A percentile compares a stretch with the other conserved stretches of the same genome.
Evolutionary conservation across 1,140 invertebrate species (phyloP).

Genomic region (Drosophila ironensis): DNA sequence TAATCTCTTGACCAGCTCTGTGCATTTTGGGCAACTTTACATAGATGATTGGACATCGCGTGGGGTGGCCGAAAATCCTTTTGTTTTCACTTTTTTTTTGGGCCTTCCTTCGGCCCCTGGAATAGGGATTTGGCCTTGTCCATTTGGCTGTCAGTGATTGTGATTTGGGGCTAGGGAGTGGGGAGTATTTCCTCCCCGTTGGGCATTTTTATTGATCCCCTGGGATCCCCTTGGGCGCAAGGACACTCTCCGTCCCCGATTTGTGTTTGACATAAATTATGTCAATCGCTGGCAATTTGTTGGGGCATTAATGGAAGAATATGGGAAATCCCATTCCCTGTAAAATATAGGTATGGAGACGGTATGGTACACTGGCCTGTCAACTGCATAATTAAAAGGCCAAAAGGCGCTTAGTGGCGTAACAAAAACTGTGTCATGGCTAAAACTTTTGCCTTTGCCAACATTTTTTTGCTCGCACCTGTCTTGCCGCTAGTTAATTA

Average conservation of each 20-base stretch:
- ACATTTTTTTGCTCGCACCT: constrained; percentile 32
- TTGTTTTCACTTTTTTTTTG: constrained; percentile 28
- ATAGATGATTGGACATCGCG: constrained; percentile 58
- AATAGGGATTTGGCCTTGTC: constrained; percentile 61
- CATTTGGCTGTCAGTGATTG: constrained; percentile 35
- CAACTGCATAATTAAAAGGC: constrained; percentile 63
- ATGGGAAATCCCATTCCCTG: constrained; percentile 7
- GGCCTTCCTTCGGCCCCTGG: constrained; percentile 20
- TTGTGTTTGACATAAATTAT: constrained; percentile 68
- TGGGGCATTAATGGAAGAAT: constrained; percentile 49
- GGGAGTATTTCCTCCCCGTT: constrained; percentile 17
- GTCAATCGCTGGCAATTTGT: constrained; percentile 72
- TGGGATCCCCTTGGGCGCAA: constrained; percentile 26
- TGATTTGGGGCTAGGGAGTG: no score
- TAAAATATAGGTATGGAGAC: neutral
- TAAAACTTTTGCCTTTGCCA: constrained; percentile 16
- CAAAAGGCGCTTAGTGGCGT: constrained; percentile 33
- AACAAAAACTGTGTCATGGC: constrained; percentile 57
- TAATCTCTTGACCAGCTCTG: constrained; percentile 38
- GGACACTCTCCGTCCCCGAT: constrained; percentile 21
- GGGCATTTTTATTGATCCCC: constrained; percentile 61
- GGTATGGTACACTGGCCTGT: constrained; percentile 42
- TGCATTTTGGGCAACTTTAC: constrained; percentile 45
- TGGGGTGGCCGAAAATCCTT: constrained; percentile 28
- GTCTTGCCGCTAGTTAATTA: constrained; percentile 59